These are phyloP conservation scores for Medauroidea extradentata DNA, from an alignment of 1,140 invertebrate genomes.

Conservation along the genomic window DNA sequence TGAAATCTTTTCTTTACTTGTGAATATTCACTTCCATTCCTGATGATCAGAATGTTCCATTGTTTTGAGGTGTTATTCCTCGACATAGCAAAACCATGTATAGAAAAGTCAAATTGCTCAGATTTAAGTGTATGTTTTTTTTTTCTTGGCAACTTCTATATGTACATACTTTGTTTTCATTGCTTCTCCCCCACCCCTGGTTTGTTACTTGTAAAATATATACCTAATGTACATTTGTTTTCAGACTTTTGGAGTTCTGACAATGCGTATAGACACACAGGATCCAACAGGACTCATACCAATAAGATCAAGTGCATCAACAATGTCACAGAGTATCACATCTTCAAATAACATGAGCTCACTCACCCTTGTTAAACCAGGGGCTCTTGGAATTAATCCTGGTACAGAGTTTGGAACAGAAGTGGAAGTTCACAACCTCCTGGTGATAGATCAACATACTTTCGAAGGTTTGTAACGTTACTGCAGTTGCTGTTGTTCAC, in stretches of 20 bases:
- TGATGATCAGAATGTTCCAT: too few relatives aligned
- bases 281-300: constrained; percentile 63
- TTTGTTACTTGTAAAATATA: too few relatives aligned
- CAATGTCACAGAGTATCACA: constrained; percentile 58
- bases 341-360: constrained; percentile 44
- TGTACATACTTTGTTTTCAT: background rate
- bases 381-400: constrained; percentile 32
- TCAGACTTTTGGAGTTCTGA: constrained; percentile 91
- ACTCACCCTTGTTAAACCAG: constrained; percentile 41
- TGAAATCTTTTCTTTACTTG: too few relatives aligned
- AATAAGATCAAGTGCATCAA: constrained; percentile 71
- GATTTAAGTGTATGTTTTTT: too few relatives aligned
- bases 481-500: too few relatives aligned
- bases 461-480: constrained; percentile 73
- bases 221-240: background rate
- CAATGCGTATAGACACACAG: constrained; percentile 81
- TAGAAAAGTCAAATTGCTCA: too few relatives aligned
- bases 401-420: constrained; percentile 70
- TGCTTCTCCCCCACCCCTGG: too few relatives aligned
- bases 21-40: too few relatives aligned
- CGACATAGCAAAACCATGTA: too few relatives aligned
- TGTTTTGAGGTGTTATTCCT: too few relatives aligned
- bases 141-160: constrained; percentile 9
- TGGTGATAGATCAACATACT: constrained; percentile 94
- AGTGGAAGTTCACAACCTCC: constrained; percentile 86